These are phyloP conservation scores for Dendroctonus valens DNA, from an alignment of 1,140 invertebrate genomes.

Conservation along the genomic window DNA sequence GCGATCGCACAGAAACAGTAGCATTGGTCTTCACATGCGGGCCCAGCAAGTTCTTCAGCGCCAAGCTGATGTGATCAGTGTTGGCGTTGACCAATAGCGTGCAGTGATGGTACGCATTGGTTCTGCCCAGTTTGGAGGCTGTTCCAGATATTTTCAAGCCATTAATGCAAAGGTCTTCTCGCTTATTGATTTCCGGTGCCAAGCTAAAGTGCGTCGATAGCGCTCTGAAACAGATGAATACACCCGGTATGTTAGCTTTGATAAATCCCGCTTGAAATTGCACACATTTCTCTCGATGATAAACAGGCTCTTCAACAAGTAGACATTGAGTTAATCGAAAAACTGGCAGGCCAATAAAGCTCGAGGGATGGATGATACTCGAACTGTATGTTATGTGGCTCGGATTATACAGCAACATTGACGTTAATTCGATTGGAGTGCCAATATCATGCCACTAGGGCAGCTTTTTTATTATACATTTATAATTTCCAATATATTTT, in stretches of 20 bases:
- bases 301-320: too few species aligned
- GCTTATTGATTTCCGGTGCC: conserved; percentile 69
- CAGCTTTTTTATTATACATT: too few species aligned
- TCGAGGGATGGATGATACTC: too few species aligned
- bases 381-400: too few species aligned
- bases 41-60: conserved; percentile 35
- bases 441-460: too few species aligned
- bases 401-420: too few species aligned
- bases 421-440: too few species aligned
- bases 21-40: conserved; percentile 70
- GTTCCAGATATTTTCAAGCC: conserved; percentile 74
- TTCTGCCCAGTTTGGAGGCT: conserved; percentile 82
- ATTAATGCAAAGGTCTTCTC: conserved; percentile 63
- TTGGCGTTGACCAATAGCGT: conserved; percentile 86
- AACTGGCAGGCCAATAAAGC: too few species aligned
- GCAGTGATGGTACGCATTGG: conserved; percentile 92
- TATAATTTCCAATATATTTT: too few species aligned
- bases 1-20: conserved; percentile 74
- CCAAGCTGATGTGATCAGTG: conserved; percentile 70
- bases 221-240: conserved; percentile 50
- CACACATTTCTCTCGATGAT: too few species aligned
- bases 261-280: too few species aligned
- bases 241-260: neutral
- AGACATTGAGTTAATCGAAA: too few species aligned
- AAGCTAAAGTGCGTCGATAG: conserved; percentile 76